These are phyloP conservation scores for Lasioglossum marginatum DNA, from an alignment of 2,888 invertebrate species.

Conservation along the genomic window DNA sequence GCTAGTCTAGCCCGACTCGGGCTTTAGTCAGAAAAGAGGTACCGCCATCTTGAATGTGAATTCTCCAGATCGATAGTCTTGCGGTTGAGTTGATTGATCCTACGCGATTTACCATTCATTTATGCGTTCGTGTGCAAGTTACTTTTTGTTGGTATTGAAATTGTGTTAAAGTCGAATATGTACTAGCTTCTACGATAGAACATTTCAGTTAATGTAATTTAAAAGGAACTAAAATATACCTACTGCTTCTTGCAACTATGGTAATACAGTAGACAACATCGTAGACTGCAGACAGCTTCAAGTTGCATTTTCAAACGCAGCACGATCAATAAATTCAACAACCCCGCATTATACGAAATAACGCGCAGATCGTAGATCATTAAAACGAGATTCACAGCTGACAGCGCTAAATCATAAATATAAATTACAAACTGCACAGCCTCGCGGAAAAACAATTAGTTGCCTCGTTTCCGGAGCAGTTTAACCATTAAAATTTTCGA, in stretches of 20 bases:
- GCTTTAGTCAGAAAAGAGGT: neutral
- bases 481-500: constrained; percentile 18
- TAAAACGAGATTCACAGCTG: neutral
- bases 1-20: neutral
- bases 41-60: neutral
- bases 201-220: no score
- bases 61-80: neutral
- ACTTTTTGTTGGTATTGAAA: neutral
- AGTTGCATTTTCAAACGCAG: neutral
- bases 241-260: no score
- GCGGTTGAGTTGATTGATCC: neutral
- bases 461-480: neutral
- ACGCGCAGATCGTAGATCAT: neutral
- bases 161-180: neutral
- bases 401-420: neutral
- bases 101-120: neutral
- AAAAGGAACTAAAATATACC: no score
- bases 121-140: neutral
- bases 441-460: neutral
- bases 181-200: no score
- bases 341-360: neutral
- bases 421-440: neutral
- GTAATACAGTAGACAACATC: no score
- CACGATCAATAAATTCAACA: neutral
- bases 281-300: no score